Percentiles rank a stretch among this genome's conserved stretches.
Conservation (phyloP, 2,797 vertebrate species). For the Sebastolobus altivelis region DNA sequence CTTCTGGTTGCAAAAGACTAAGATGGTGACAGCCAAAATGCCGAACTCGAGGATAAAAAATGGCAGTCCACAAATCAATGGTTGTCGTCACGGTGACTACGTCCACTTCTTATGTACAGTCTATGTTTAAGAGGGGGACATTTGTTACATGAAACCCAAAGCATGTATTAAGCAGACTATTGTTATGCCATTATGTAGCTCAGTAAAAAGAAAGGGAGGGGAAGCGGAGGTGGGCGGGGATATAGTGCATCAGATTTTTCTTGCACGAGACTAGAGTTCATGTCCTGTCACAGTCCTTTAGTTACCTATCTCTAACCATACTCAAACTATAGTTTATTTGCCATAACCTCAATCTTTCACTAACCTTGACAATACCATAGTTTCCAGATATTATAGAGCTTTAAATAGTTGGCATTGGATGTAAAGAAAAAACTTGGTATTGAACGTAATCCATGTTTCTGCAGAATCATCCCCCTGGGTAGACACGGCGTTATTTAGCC, state of each 20-base stretch:
- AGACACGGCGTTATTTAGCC: neutral
- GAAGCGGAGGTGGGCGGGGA: neutral
- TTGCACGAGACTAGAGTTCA: neutral
- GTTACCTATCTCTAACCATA: neutral
- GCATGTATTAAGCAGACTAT: constrained; percentile 34
- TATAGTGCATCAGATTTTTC: neutral
- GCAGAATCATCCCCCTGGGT: neutral
- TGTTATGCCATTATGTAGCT: neutral
- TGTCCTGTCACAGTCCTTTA: neutral
- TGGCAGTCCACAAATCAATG: too few species aligned
- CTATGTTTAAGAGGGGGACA: neutral
- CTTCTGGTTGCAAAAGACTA: too few species aligned
- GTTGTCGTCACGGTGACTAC: too few species aligned
- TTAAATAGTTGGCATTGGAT: neutral
- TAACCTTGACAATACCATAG: too few species aligned
- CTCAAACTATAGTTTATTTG: neutral
- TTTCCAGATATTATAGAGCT: neutral
- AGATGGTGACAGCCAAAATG: too few species aligned
- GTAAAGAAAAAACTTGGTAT: neutral
- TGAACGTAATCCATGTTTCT: neutral
- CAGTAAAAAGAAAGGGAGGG: neutral
- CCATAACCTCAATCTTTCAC: neutral
- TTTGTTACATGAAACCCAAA: constrained; percentile 31
- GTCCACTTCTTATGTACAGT: too few species aligned
- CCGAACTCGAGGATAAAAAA: too few species aligned